Percentiles rank a stretch among this genome's conserved stretches.
Evolutionary conservation across 1,140 invertebrate genomes (phyloP).

Genomic region (Holcopasites calliopsidis): DNA sequence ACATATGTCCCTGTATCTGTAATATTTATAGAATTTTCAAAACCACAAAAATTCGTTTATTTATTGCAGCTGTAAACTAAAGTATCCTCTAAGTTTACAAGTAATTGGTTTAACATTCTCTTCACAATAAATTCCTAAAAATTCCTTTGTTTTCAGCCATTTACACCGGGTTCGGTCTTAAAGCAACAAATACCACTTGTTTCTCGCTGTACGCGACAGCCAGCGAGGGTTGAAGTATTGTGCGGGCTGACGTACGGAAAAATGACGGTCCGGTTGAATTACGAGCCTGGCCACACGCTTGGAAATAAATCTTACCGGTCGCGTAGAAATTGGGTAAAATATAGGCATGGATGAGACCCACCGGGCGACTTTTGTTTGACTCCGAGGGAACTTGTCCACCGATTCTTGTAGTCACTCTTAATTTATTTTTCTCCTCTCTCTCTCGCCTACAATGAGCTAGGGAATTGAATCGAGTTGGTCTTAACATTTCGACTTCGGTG

Average conservation of each 20-base stretch:
- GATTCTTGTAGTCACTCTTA: background rate
- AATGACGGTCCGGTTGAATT: background rate
- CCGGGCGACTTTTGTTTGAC: background rate
- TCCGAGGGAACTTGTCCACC: background rate
- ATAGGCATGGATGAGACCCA: no score
- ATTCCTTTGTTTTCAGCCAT: no score
- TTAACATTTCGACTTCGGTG: background rate
- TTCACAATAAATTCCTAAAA: no score
- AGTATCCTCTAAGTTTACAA: no score
- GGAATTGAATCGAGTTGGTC: background rate
- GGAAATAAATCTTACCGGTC: background rate
- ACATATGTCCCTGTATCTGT: no score
- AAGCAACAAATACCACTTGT: background rate
- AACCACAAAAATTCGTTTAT: no score
- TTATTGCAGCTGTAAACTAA: no score
- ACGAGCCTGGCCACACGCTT: background rate
- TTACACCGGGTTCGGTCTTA: no score
- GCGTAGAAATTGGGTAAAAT: conserved; percentile 1
- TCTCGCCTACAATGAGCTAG: background rate
- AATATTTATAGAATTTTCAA: no score
- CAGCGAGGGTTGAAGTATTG: background rate
- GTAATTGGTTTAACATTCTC: no score
- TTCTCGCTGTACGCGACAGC: background rate
- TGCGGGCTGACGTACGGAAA: background rate
- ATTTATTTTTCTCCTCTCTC: background rate